Percentiles rank a stretch among this genome's conserved stretches.
These are phyloP conservation scores for Idris sp. DNA, from an alignment of 1,140 invertebrate species.

Conservation along the genomic window DNA sequence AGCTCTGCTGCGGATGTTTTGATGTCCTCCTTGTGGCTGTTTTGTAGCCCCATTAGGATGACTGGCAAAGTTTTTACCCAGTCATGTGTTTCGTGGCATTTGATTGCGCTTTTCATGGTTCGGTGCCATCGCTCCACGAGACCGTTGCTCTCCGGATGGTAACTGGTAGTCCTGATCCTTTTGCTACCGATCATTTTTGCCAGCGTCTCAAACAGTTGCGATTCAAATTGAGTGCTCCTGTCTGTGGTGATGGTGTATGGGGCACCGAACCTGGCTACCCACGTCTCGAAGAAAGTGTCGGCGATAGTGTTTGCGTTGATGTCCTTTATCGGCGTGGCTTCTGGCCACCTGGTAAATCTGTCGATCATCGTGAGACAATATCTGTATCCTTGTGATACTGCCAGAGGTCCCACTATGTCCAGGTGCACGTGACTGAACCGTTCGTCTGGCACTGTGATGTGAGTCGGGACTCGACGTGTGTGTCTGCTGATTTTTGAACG, in stretches of 20 bases:
- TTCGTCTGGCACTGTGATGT: no score
- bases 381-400: no score
- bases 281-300: constrained; percentile 49
- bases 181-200: neutral
- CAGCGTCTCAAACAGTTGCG: constrained; percentile 17
- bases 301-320: constrained; percentile 68
- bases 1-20: no score
- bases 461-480: no score
- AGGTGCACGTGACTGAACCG: no score
- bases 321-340: constrained; percentile 60
- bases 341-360: constrained; percentile 63
- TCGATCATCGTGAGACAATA: constrained; percentile 15
- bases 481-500: no score
- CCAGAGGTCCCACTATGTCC: no score
- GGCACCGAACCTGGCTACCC: constrained; percentile 70
- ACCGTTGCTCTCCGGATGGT: constrained; percentile 7
- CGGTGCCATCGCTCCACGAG: constrained; percentile 13
- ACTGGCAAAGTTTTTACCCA: no score
- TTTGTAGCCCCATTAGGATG: no score
- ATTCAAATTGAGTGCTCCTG: constrained; percentile 15
- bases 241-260: constrained; percentile 46
- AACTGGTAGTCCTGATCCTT: neutral
- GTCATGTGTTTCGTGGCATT: no score
- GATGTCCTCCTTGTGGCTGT: no score
- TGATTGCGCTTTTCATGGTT: neutral